Percentiles rank a stretch among this genome's conserved stretches.
Evolutionary conservation across 2,113 vertebrate species (phyloP).

Genomic region (Pomatorhinus ruficollis): DNA sequence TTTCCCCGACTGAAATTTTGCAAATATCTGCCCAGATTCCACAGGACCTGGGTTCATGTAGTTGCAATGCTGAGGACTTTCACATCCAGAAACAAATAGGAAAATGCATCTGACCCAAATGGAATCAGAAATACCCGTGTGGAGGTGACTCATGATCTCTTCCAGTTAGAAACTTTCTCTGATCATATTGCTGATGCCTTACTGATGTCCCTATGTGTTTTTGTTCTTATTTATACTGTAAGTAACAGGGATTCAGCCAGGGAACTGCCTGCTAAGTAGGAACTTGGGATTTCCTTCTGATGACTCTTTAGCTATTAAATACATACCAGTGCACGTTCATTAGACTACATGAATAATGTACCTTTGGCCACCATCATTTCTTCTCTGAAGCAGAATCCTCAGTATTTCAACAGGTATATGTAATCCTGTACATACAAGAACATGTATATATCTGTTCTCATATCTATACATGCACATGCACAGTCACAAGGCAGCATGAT

Average conservation of each 20-base stretch:
- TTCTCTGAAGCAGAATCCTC: background rate
- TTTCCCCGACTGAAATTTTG: background rate
- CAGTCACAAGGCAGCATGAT: background rate
- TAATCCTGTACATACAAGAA: background rate
- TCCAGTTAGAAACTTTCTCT: background rate
- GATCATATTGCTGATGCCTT: background rate
- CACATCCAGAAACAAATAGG: background rate
- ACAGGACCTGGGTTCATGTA: background rate
- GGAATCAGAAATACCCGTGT: background rate
- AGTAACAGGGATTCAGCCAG: background rate
- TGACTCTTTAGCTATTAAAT: background rate
- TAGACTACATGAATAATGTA: background rate
- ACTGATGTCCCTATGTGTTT: background rate
- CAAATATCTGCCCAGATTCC: background rate
- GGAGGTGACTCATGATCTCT: background rate
- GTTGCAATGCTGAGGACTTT: background rate
- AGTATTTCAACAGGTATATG: background rate
- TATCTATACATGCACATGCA: background rate
- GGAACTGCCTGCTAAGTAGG: background rate
- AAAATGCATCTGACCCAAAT: background rate
- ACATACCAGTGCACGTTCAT: background rate
- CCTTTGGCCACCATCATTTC: background rate
- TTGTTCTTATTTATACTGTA: background rate
- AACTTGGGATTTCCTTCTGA: background rate
- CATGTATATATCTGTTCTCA: background rate